phyloP scores from a whole-genome alignment of 2,888 invertebrate species.

The Ichneumoninae sp. region DNA sequence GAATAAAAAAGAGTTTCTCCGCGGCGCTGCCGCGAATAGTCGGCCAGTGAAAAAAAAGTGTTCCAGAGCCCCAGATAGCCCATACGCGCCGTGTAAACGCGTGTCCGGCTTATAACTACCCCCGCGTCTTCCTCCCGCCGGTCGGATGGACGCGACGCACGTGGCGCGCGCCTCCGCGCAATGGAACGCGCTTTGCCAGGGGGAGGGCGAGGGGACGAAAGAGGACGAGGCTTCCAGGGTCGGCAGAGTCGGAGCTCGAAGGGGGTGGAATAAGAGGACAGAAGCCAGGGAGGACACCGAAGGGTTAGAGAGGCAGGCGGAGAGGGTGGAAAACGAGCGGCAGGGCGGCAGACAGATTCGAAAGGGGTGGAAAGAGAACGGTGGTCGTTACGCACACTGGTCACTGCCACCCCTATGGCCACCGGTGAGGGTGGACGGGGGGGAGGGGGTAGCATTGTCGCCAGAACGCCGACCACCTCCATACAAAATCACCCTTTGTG shows the following conservation, averaged over 20 bases:
- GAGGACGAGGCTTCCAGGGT: constrained; percentile 60
- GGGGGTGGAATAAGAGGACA: constrained; percentile 60
- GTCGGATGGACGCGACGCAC: constrained; percentile 76
- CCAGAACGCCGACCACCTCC: constrained; percentile 69
- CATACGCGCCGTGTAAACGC: constrained; percentile 49
- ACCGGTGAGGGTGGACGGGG: constrained; percentile 38
- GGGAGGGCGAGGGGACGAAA: constrained; percentile 65
- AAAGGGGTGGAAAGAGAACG: constrained; percentile 54
- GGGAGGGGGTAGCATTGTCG: constrained; percentile 55
- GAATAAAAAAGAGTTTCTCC: constrained; percentile 1
- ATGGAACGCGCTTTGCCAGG: constrained; percentile 52
- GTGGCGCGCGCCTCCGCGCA: constrained; percentile 68
- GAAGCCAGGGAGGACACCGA: constrained; percentile 33
- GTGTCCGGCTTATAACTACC: constrained; percentile 47
- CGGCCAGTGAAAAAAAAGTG: constrained; percentile 70
- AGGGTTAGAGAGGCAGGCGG: constrained; percentile 49
- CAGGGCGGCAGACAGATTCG: constrained; percentile 57
- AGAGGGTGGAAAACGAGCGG: constrained; percentile 56
- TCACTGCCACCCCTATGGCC: constrained; percentile 79
- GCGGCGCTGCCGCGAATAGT: constrained; percentile 52
- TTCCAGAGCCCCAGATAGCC: constrained; percentile 79
- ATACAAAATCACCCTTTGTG: constrained; percentile 83
- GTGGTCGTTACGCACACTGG: constrained; percentile 83
- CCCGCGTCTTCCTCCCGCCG: constrained; percentile 21
- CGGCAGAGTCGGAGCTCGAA: constrained; percentile 41